Evolutionary conservation across 2,113 vertebrate species (phyloP).

Genomic region (Apus apus): DNA sequence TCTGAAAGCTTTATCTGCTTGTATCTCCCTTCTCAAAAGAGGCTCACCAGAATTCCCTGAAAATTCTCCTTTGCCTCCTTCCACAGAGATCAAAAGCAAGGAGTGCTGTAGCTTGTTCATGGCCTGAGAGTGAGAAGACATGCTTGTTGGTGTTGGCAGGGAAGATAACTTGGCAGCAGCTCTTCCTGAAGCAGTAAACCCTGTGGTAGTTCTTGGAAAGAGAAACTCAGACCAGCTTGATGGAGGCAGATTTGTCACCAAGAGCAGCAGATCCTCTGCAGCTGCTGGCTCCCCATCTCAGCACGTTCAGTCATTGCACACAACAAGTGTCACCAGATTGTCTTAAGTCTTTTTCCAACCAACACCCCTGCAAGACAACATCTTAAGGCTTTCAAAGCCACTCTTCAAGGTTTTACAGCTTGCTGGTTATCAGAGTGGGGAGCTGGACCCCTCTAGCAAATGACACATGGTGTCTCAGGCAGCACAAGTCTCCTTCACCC

Average conservation of each 20-base stretch:
- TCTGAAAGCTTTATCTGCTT: background rate
- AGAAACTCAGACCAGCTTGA: background rate
- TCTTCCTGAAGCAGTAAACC: background rate
- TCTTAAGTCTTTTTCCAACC: background rate
- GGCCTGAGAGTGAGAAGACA: background rate
- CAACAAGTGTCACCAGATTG: background rate
- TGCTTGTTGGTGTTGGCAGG: background rate
- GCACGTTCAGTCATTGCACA: rapidly evolving
- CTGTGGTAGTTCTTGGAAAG: background rate
- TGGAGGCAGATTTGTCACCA: too few species aligned
- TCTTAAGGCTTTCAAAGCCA: background rate
- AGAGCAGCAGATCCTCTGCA: background rate
- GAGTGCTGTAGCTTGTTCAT: background rate
- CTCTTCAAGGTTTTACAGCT: background rate
- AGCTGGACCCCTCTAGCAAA: too few species aligned
- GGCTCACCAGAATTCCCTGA: background rate
- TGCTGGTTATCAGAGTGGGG: background rate
- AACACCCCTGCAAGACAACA: background rate
- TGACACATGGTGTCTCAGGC: too few species aligned
- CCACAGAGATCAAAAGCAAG: background rate
- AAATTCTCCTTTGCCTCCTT: background rate
- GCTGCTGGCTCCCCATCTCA: background rate
- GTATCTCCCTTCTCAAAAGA: background rate
- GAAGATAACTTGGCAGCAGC: background rate
- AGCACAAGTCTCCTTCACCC: too few species aligned